Evolutionary conservation across 2,797 vertebrate genomes (phyloP).

Genomic region (Hafferia zeledoni): DNA sequence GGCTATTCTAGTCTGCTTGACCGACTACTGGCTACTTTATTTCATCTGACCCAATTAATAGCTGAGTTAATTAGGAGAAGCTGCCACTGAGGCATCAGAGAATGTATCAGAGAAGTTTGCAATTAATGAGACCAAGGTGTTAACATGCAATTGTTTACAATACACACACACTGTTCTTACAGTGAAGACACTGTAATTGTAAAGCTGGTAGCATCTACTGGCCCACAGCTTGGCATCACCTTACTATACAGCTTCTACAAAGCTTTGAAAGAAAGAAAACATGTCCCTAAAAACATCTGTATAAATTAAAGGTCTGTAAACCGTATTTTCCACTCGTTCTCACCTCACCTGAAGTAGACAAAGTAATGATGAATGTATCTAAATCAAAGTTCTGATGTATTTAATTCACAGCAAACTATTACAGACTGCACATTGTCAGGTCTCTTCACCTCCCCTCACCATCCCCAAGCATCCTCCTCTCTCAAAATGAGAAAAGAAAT

Average conservation of each 20-base stretch:
- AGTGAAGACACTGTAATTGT: neutral
- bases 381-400: neutral
- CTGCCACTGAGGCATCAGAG: neutral
- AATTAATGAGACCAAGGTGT: neutral
- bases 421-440: neutral
- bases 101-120: conserved; percentile 7
- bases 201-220: neutral
- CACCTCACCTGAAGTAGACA: neutral
- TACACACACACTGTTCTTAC: neutral
- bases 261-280: neutral
- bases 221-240: neutral
- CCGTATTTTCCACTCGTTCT: neutral
- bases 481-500: neutral
- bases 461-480: neutral
- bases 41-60: conserved; percentile 52
- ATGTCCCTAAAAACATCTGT: neutral
- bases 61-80: conserved; percentile 42
- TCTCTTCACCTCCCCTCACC: neutral
- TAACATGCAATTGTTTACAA: conserved; percentile 10
- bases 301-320: neutral
- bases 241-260: neutral
- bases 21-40: conserved; percentile 54
- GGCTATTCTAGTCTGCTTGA: conserved; percentile 46
- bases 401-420: neutral
- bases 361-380: neutral